A percentile compares a stretch with the other conserved stretches of the same genome.
These are phyloP conservation scores for Trachymyrmex cornetzi DNA, from an alignment of 1,140 invertebrate genomes.

Conservation along the genomic window DNA sequence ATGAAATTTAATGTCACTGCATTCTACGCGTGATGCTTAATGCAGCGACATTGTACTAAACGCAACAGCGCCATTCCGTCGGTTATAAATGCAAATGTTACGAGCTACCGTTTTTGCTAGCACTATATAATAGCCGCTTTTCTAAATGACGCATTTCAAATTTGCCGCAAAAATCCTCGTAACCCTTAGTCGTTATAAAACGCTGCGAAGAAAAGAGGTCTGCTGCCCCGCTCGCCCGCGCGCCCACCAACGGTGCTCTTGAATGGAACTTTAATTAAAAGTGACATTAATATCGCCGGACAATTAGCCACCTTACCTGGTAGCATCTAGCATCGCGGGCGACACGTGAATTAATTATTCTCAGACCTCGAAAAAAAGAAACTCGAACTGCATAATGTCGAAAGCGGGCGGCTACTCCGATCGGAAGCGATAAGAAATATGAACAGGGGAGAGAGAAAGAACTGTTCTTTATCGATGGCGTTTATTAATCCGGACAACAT, in stretches of 20 bases:
- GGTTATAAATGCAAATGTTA: constrained; percentile 63
- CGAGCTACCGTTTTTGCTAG: constrained; percentile 50
- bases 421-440: constrained; percentile 52
- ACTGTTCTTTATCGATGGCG: constrained; percentile 56
- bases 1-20: constrained; percentile 34
- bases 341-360: constrained; percentile 73
- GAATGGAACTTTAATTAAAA: constrained; percentile 80
- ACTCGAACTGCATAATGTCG: constrained; percentile 37
- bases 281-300: constrained; percentile 78
- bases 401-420: constrained; percentile 12
- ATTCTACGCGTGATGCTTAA: constrained; percentile 36
- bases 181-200: constrained; percentile 44
- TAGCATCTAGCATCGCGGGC: constrained; percentile 2
- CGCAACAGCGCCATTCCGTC: constrained; percentile 30
- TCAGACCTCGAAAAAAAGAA: constrained; percentile 38
- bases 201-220: constrained; percentile 26
- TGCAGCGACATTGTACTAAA: constrained; percentile 47
- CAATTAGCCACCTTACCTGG: constrained; percentile 73
- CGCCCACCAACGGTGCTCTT: constrained; percentile 14
- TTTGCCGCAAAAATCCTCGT: constrained; percentile 45
- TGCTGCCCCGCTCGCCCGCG: neutral
- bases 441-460: neutral
- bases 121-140: constrained; percentile 32
- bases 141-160: constrained; percentile 58
- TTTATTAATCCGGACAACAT: constrained; percentile 52